phyloP scores from a whole-genome alignment of 2,888 invertebrate genomes.

The Fissipunctia ypsillon region DNA sequence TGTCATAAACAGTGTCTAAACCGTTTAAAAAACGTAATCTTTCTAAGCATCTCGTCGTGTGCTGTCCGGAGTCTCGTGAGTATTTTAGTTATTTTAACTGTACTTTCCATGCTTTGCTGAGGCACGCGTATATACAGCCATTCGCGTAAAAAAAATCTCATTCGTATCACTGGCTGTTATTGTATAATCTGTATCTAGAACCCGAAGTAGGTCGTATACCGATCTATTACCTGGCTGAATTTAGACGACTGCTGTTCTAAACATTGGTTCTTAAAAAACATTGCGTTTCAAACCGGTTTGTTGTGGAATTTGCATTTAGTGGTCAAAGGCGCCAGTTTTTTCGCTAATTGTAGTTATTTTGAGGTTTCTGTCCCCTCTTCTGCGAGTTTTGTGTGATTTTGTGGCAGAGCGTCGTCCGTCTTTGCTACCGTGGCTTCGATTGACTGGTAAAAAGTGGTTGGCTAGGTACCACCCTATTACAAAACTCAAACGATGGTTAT shows the following conservation, averaged over 20 bases:
- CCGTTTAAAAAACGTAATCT: constrained; percentile 73
- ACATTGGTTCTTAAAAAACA: constrained; percentile 56
- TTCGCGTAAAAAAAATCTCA: constrained; percentile 83
- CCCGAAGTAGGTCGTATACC: constrained; percentile 76
- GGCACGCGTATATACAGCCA: constrained; percentile 76
- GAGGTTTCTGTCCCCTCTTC: constrained; percentile 55
- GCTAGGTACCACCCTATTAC: constrained; percentile 8
- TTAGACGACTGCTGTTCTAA: constrained; percentile 61
- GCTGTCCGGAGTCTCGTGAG: constrained; percentile 81
- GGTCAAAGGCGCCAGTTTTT: constrained; percentile 55
- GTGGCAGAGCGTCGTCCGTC: constrained; percentile 15
- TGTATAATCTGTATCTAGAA: constrained; percentile 71
- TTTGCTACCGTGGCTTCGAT: constrained; percentile 20
- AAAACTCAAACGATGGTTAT: neutral
- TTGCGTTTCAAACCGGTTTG: constrained; percentile 64
- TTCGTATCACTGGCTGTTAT: constrained; percentile 51
- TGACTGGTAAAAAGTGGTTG: constrained; percentile 44
- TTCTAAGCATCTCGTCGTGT: constrained; percentile 76
- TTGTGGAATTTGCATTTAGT: constrained; percentile 61
- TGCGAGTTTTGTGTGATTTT: constrained; percentile 43
- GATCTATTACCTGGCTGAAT: constrained; percentile 68
- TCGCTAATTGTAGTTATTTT: constrained; percentile 56
- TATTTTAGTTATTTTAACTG: constrained; percentile 87
- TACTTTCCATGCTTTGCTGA: constrained; percentile 83
- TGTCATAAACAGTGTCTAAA: constrained; percentile 70